phyloP scores from a whole-genome alignment of 2,797 vertebrate genomes.

The Graptemys geographica region DNA sequence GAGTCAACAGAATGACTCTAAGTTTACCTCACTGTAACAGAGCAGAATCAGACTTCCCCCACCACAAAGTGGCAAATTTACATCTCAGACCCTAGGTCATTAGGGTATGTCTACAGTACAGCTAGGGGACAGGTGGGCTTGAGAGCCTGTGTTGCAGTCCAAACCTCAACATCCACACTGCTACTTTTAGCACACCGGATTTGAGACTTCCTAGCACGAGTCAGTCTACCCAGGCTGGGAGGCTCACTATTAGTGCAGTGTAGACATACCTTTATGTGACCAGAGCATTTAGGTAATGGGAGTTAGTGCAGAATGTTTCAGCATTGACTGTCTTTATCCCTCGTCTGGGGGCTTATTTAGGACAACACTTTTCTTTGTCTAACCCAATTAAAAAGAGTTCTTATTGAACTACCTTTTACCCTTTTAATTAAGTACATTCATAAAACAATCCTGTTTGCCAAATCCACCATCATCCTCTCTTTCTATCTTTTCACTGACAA shows the following conservation, averaged over 20 bases:
- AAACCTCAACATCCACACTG: neutral
- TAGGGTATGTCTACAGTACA: neutral
- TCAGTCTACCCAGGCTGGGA: neutral
- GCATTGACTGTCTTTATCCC: neutral
- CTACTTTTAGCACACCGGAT: no score
- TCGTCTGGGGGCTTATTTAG: neutral
- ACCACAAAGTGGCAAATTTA: neutral
- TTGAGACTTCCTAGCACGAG: neutral
- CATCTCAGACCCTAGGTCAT: neutral
- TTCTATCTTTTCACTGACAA: neutral
- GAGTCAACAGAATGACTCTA: neutral
- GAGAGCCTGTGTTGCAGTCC: neutral
- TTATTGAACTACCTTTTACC: neutral
- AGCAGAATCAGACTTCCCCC: neutral
- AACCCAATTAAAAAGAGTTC: neutral
- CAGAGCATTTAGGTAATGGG: neutral
- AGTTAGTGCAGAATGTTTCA: neutral
- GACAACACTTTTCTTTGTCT: neutral
- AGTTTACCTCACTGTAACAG: neutral
- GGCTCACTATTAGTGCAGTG: neutral
- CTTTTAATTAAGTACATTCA: neutral
- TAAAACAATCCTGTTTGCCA: neutral
- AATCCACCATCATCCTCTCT: neutral
- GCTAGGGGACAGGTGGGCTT: neutral
- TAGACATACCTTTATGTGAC: neutral